Conservation (phyloP, 1,140 invertebrate genomes). For the Papilio machaon region DNA sequence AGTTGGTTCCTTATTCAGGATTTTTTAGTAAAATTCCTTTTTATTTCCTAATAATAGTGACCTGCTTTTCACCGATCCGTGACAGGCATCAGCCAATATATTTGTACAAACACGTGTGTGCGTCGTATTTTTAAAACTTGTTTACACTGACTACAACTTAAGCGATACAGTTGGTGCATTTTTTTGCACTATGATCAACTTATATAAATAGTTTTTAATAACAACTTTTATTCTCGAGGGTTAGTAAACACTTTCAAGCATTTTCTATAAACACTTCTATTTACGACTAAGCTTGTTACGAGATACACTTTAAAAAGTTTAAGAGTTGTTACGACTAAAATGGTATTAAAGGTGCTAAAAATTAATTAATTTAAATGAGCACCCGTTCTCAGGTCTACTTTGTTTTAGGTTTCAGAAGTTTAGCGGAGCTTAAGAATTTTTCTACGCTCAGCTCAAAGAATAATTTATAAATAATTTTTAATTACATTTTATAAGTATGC, state of each 20-base stretch:
- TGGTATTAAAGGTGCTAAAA: neutral
- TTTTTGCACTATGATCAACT: neutral
- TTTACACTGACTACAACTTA: no score
- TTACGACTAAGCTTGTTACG: conserved; percentile 1
- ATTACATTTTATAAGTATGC: conserved; percentile 4
- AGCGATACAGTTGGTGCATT: no score
- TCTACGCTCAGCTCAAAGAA: conserved; percentile 3
- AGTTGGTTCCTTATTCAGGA: no score
- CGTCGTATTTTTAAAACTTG: no score
- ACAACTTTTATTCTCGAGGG: neutral
- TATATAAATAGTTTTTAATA: neutral
- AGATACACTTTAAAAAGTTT: neutral
- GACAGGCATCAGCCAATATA: no score
- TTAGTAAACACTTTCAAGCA: neutral
- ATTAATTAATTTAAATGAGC: conserved; percentile 20
- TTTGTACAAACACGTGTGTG: no score
- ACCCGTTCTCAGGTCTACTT: neutral
- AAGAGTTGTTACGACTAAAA: conserved; percentile 10
- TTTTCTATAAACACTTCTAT: conserved; percentile 11
- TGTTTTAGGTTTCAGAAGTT: conserved; percentile 22
- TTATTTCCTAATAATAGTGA: no score
- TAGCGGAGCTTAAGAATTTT: conserved; percentile 1
- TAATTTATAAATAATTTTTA: conserved; percentile 22
- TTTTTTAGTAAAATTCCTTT: no score
- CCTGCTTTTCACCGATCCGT: no score